Evolutionary conservation across 2,888 invertebrate species (phyloP), one percentile per base, ranked within the genome.

Genomic region (Diplolepis rosae): DNA sequence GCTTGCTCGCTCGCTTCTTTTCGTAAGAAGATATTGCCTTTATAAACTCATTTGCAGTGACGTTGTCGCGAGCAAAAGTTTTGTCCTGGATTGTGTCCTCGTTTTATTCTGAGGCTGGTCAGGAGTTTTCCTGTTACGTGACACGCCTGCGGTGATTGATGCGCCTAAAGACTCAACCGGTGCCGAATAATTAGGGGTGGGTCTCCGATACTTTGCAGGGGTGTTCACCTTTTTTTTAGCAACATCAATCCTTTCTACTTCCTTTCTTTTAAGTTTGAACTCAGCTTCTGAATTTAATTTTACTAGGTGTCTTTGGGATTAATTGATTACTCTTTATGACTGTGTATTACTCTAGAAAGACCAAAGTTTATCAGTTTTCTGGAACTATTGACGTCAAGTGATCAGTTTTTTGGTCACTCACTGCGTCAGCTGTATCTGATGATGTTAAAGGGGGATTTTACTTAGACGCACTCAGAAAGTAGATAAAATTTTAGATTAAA

Each of bases 41-140:
- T 87, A 87, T 87, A 87, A 88, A 88, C 88, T 88, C 87, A 87
- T 88, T 88, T 88, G 86, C 88, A 87, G 86, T 85, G 84, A 80
- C 83, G 84, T 72, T 70, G 45, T 42, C 9, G 45, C 18, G 45
- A 45, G 45, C 15, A 45, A 45, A 76, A 76, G 65, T 74, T 76
- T 76, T 66, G 48, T 69, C 76, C 66, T 39, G 30, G 15, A 35
- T 56, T 15, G 9, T 22, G 65, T 24, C 42, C 13, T 45, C 15
- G 15, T 68, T 69, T 61, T 72, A 69, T 68, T 72, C 65, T 71
- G 61, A 65, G 30, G 70, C 73, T 68, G 66, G 65, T 68, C 72
- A 48, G 73, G 39, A 72, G 72, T 74, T 76, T 72, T 68, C 66
- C 67, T 56, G 39, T 65, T 42, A 11, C 24, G 13, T 65, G 50